A percentile compares a stretch with the other conserved stretches of the same genome.
phyloP scores from a whole-genome alignment of 2,113 vertebrate species.

The Sebastes fasciatus region DNA sequence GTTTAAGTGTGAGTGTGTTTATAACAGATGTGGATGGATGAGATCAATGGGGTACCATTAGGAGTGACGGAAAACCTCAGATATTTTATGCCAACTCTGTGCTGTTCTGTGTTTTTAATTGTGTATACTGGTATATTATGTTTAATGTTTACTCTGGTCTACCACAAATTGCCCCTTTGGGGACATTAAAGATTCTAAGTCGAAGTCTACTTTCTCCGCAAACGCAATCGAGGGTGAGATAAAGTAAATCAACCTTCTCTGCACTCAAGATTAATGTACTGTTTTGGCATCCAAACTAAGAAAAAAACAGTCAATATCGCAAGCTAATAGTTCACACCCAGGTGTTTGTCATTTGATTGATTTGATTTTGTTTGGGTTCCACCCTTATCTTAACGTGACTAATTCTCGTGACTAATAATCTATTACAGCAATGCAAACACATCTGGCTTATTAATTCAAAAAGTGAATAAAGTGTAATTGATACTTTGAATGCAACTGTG shows the following conservation, averaged over 20 bases:
- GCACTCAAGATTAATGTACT: background rate
- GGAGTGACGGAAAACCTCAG: background rate
- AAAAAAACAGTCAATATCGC: background rate
- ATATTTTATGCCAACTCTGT: background rate
- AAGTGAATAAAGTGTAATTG: background rate
- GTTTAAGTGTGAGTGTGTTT: background rate
- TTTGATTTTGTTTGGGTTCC: conserved; percentile 5
- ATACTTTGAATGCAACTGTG: background rate
- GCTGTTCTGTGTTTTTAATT: no score
- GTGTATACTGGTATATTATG: no score
- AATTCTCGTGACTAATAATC: background rate
- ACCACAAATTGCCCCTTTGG: no score
- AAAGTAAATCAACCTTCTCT: background rate
- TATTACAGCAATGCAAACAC: background rate
- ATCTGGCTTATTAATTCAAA: conserved; percentile 1
- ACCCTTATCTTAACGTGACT: background rate
- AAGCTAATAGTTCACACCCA: background rate
- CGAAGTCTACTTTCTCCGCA: background rate
- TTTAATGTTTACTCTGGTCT: no score
- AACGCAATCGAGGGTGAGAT: background rate
- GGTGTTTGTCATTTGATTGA: background rate
- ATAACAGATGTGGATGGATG: background rate
- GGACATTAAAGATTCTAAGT: no score
- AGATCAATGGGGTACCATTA: conserved; percentile 8
- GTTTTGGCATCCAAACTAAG: background rate